These are phyloP conservation scores for Zootoca vivipara DNA, from an alignment of 2,113 vertebrate species.

Conservation along the genomic window DNA sequence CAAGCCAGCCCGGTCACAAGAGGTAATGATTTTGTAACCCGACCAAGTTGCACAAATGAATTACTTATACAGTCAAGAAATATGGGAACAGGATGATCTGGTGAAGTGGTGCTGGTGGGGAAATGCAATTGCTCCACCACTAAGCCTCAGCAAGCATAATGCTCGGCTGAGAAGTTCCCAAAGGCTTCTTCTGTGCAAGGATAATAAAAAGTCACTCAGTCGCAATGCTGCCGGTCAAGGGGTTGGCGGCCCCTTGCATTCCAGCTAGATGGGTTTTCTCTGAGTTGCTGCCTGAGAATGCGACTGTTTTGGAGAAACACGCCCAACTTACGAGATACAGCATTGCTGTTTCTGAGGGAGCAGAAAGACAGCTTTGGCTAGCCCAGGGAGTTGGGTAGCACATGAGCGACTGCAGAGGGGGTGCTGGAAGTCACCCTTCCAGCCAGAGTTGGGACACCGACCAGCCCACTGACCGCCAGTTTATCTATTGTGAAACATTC, in stretches of 20 bases:
- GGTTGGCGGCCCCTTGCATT: background rate
- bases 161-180: background rate
- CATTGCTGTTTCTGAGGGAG: background rate
- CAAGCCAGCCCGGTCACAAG: slow-evolving; percentile 29
- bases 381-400: background rate
- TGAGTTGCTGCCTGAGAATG: background rate
- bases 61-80: slow-evolving; percentile 36
- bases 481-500: background rate
- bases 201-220: slow-evolving; percentile 47
- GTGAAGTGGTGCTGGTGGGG: background rate
- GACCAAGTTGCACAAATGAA: slow-evolving; percentile 27
- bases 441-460: background rate
- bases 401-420: background rate
- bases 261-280: background rate
- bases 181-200: slow-evolving; percentile 2
- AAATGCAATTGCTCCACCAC: slow-evolving; percentile 32
- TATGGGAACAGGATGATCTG: slow-evolving; percentile 33
- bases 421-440: background rate
- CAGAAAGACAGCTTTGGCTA: background rate
- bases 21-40: slow-evolving; percentile 27
- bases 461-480: background rate
- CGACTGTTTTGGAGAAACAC: background rate
- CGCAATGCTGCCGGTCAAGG: slow-evolving; percentile 7
- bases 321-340: background rate
- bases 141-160: background rate